A percentile compares a stretch with the other conserved stretches of the same genome.
These are phyloP conservation scores for Epinotia brunnichana DNA, from an alignment of 2,888 invertebrate species.

Conservation along the genomic window DNA sequence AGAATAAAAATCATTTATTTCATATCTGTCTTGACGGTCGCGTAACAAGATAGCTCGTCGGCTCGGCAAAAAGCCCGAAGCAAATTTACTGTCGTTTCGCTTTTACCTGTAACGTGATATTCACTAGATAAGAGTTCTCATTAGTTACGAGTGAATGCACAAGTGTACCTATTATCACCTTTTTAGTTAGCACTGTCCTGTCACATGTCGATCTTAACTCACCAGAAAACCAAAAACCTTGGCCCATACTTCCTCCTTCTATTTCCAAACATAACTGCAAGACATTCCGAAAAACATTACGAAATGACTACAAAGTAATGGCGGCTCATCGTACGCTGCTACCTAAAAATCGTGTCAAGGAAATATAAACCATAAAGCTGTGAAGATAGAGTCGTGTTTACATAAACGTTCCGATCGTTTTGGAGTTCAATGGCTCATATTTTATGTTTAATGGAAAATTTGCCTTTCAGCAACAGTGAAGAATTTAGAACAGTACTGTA, in stretches of 20 bases:
- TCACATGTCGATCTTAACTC: background rate
- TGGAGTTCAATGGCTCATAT: slow-evolving; percentile 42
- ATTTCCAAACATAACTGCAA: slow-evolving; percentile 15
- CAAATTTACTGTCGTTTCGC: no score
- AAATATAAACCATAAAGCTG: background rate
- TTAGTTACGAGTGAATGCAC: no score
- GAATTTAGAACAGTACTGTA: slow-evolving; percentile 11
- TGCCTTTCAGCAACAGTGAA: slow-evolving; percentile 24
- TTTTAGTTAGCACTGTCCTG: no score
- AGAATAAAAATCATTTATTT: no score
- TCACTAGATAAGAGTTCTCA: no score
- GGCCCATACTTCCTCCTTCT: background rate
- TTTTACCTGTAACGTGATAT: no score
- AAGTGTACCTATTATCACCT: no score
- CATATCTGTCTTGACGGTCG: no score
- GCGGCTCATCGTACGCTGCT: background rate
- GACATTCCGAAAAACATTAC: slow-evolving; percentile 23
- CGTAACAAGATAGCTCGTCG: no score
- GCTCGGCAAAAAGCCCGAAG: no score
- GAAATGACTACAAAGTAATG: slow-evolving; percentile 24
- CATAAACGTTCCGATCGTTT: slow-evolving; percentile 27
- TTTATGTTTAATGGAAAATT: slow-evolving; percentile 38
- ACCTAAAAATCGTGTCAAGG: background rate
- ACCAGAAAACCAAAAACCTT: slow-evolving; percentile 2
- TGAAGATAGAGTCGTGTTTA: slow-evolving; percentile 20